Percentiles rank a stretch among this genome's conserved stretches.
Conservation (phyloP, 2,888 invertebrate genomes). For the Bibio marci region DNA sequence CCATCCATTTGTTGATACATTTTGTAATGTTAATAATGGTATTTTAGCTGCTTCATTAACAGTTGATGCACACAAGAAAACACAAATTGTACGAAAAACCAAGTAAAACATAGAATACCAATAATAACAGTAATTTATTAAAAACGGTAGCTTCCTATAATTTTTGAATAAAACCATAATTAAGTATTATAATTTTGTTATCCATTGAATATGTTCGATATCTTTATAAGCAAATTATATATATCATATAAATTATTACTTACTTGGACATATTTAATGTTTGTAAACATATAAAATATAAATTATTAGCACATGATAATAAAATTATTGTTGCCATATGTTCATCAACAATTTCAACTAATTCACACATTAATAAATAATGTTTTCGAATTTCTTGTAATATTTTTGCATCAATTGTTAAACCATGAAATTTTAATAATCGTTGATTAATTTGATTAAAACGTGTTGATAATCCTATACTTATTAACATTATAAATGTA, state of each 20-base stretch:
- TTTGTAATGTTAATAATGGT: conserved; percentile 15
- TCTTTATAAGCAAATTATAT: too few relatives aligned
- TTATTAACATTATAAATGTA: conserved; percentile 42
- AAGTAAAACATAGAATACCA: conserved; percentile 31
- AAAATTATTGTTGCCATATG: conserved; percentile 26
- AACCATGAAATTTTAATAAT: conserved; percentile 22
- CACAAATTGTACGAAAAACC: conserved; percentile 26
- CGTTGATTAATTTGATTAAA: conserved; percentile 36
- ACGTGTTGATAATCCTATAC: conserved; percentile 39
- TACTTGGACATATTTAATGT: conserved; percentile 25
- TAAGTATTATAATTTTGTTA: too few relatives aligned
- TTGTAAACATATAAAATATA: conserved; percentile 32
- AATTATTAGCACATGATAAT: conserved; percentile 28
- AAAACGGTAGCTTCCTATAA: not conserved
- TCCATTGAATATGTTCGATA: not conserved
- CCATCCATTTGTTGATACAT: conserved; percentile 17
- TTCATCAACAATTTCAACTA: conserved; percentile 24
- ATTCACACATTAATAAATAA: conserved; percentile 24
- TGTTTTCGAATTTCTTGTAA: conserved; percentile 29
- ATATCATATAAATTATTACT: not conserved
- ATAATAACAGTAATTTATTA: conserved; percentile 24
- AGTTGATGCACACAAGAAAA: conserved; percentile 30
- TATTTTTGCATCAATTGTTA: conserved; percentile 27
- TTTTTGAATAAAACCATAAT: not conserved
- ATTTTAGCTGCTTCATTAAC: conserved; percentile 28